Conservation (phyloP, 2,113 vertebrate species). For the Campylomormyrus numenius region DNA sequence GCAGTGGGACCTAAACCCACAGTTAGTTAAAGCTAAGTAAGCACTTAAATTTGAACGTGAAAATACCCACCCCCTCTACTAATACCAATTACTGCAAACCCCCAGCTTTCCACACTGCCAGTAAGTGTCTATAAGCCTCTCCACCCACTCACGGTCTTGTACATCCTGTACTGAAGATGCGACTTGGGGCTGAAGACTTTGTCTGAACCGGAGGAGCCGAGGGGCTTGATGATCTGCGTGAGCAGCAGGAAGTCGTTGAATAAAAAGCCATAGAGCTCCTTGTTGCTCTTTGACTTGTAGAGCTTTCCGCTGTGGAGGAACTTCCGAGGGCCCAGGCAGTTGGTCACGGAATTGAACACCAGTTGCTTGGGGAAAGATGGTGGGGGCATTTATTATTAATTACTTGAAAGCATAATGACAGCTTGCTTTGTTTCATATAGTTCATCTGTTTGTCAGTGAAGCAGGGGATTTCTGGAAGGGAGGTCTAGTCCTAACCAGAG, state of each 20-base stretch:
- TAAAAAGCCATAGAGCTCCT: constrained; percentile 94
- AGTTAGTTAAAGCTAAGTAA: not conserved
- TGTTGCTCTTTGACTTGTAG: constrained; percentile 98
- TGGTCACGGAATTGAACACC: constrained; percentile 97
- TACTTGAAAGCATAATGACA: not conserved
- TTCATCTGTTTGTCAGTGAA: not conserved
- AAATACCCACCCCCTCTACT: not conserved
- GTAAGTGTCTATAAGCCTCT: not conserved
- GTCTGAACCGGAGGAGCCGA: constrained; percentile 84
- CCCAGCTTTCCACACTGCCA: not conserved
- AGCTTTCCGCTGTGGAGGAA: constrained; percentile 97
- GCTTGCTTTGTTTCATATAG: not conserved
- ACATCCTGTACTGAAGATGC: constrained; percentile 20
- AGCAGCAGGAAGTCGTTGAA: constrained; percentile 99
- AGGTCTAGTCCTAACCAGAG: not conserved
- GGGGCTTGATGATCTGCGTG: constrained; percentile 88
- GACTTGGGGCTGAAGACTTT: constrained; percentile 86
- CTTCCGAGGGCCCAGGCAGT: constrained; percentile 95
- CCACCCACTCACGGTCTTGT: constrained; percentile 14
- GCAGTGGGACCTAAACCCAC: not conserved
- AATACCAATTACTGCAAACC: not conserved
- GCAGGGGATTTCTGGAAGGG: not conserved
- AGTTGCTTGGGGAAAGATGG: constrained; percentile 72
- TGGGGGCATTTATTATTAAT: not conserved
- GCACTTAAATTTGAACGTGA: not conserved